Evolutionary conservation across 1,140 invertebrate genomes (phyloP).

Genomic region (Orchesella cincta): DNA sequence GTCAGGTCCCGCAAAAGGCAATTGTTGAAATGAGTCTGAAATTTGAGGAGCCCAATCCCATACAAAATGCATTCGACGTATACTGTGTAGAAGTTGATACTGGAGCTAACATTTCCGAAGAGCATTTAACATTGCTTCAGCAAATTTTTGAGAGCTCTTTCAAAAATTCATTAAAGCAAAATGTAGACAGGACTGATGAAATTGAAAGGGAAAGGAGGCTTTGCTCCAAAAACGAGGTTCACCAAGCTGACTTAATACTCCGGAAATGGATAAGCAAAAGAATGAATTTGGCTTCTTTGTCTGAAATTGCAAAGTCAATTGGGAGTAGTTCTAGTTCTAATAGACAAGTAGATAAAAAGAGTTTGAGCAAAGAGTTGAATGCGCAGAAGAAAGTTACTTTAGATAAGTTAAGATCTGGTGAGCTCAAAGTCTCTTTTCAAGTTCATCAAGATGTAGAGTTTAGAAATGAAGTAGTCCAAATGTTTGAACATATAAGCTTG

Average conservation of each 20-base stretch:
- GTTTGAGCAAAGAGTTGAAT: slow-evolving; percentile 18
- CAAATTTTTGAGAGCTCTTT: neutral
- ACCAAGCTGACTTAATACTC: slow-evolving; percentile 47
- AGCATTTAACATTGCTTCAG: neutral
- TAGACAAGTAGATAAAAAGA: neutral
- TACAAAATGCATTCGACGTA: slow-evolving; percentile 40
- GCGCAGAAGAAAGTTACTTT: slow-evolving; percentile 33
- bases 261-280: slow-evolving; percentile 45
- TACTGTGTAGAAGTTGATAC: slow-evolving; percentile 41
- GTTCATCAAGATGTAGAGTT: slow-evolving; percentile 42
- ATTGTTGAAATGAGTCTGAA: slow-evolving; percentile 44
- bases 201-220: slow-evolving; percentile 40
- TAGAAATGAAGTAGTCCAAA: slow-evolving; percentile 37
- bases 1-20: slow-evolving; percentile 36
- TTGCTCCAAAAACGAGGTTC: slow-evolving; percentile 47
- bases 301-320: neutral
- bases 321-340: neutral
- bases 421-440: slow-evolving; percentile 22
- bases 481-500: slow-evolving; percentile 26
- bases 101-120: neutral
- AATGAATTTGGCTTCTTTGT: slow-evolving; percentile 33
- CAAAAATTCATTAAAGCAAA: neutral
- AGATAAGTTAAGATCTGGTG: slow-evolving; percentile 36
- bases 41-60: slow-evolving; percentile 42
- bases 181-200: slow-evolving; percentile 32